phyloP scores from a whole-genome alignment of 2,113 vertebrate species.

The Bujurquina vittata region DNA sequence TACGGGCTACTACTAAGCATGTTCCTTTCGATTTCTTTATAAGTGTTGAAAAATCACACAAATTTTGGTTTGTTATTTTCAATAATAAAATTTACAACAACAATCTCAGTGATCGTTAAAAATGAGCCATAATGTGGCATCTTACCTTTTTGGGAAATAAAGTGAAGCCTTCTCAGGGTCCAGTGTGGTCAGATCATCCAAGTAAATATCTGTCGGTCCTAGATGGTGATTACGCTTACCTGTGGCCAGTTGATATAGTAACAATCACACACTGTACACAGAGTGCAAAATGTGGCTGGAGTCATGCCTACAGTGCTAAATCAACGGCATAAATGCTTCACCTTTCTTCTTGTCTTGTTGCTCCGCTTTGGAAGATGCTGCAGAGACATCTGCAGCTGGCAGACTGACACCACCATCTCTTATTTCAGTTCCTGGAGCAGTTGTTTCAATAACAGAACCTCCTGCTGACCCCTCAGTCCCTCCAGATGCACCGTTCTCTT shows the following conservation, averaged over 20 bases:
- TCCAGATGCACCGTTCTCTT: conserved; percentile 38
- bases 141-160: conserved; percentile 87
- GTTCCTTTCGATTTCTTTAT: neutral
- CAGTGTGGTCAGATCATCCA: conserved; percentile 84
- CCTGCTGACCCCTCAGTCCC: neutral
- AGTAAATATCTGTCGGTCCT: conserved; percentile 85
- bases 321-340: conserved; percentile 19
- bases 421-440: neutral
- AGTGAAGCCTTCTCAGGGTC: conserved; percentile 84
- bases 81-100: neutral
- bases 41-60: no score
- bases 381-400: conserved; percentile 40
- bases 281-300: neutral
- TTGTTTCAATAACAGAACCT: conserved; percentile 5
- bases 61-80: neutral
- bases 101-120: neutral
- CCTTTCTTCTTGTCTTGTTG: conserved; percentile 76
- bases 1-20: no score
- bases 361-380: conserved; percentile 54
- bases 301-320: neutral
- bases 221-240: conserved; percentile 82
- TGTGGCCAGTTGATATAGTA: conserved; percentile 37
- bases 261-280: neutral
- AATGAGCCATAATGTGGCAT: neutral
- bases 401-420: neutral